phyloP scores from a whole-genome alignment of 2,888 invertebrate species.

The Tribolium freemani region DNA sequence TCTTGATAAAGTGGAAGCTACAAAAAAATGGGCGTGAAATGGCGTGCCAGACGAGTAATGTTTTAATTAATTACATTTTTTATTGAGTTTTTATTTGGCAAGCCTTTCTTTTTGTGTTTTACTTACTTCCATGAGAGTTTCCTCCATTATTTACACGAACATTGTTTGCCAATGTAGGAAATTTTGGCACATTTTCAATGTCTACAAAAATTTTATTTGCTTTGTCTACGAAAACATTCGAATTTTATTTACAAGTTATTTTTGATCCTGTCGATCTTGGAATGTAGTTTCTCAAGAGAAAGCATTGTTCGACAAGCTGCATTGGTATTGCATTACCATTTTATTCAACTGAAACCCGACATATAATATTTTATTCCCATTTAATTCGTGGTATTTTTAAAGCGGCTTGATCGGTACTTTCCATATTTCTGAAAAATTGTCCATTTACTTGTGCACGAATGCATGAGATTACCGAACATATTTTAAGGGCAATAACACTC shows the following conservation, averaged over 20 bases:
- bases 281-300: background rate
- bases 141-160: background rate
- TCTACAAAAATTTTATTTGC: background rate
- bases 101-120: background rate
- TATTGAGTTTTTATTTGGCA: background rate
- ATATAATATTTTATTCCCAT: background rate
- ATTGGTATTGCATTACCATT: background rate
- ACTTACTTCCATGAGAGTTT: background rate
- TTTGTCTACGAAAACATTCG: background rate
- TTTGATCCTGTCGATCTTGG: background rate
- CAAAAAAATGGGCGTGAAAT: background rate
- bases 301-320: background rate
- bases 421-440: conserved; percentile 1
- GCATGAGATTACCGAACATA: conserved; percentile 9
- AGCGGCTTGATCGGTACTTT: background rate
- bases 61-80: background rate
- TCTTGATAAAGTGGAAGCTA: background rate
- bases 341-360: background rate
- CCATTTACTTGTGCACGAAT: conserved; percentile 18
- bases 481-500: conserved; percentile 8
- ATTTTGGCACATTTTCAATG: background rate
- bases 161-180: background rate
- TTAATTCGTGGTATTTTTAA: background rate
- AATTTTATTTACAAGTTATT: background rate
- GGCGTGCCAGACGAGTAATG: background rate